A percentile compares a stretch with the other conserved stretches of the same genome.
Conservation (phyloP, 2,113 vertebrate genomes). For the Pogonocichla stellata region DNA sequence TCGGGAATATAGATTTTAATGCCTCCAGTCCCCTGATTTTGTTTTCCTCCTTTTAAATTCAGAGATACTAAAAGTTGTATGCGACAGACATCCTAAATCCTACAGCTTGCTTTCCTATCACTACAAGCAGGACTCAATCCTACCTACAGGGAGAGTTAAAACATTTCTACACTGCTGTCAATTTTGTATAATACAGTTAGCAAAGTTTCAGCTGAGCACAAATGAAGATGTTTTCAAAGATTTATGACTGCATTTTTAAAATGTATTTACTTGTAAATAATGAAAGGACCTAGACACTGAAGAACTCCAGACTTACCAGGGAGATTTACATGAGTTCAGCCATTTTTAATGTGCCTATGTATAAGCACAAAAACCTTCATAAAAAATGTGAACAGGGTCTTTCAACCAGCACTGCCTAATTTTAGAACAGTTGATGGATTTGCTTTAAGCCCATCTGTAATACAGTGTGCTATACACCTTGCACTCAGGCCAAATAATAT, state of each 20-base stretch:
- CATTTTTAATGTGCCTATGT: slow-evolving; percentile 52
- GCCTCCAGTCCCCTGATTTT: not conserved
- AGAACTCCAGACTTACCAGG: slow-evolving; percentile 30
- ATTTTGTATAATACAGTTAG: slow-evolving; percentile 11
- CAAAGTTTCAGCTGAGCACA: slow-evolving; percentile 44
- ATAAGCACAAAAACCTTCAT: slow-evolving; percentile 21
- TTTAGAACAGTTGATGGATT: slow-evolving; percentile 28
- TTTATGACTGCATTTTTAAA: slow-evolving; percentile 65
- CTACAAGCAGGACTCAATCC: not conserved
- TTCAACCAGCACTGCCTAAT: not conserved
- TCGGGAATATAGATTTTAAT: not conserved
- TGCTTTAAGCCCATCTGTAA: not conserved
- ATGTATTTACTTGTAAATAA: slow-evolving; percentile 71
- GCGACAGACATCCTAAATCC: not conserved
- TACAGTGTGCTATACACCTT: not conserved
- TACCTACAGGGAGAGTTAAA: slow-evolving; percentile 22
- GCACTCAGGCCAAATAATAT: slow-evolving; percentile 29
- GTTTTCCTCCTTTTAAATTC: not conserved
- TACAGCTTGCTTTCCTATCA: not conserved
- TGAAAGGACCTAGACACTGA: slow-evolving; percentile 53
- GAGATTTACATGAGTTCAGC: slow-evolving; percentile 65
- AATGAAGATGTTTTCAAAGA: slow-evolving; percentile 56
- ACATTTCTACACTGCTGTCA: not conserved
- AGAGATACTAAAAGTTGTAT: not conserved
- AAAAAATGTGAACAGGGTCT: not conserved